Conservation (phyloP, 2,888 invertebrate genomes). For the Notodonta dromedarius region DNA sequence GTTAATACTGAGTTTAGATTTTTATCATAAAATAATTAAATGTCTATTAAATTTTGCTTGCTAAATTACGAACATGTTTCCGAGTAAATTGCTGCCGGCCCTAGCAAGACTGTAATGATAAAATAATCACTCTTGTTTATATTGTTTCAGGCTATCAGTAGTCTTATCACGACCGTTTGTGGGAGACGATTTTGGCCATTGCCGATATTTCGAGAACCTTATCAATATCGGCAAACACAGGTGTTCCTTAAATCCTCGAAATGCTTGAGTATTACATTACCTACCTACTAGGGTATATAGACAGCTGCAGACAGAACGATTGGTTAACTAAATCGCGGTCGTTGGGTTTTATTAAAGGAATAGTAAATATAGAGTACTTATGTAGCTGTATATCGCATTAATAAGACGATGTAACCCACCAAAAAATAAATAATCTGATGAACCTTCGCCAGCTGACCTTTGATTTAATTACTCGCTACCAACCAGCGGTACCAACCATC, state of each 20-base stretch:
- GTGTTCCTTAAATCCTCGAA: slow-evolving; percentile 19
- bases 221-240: slow-evolving; percentile 36
- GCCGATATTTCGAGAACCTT: slow-evolving; percentile 8
- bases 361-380: too few relatives aligned
- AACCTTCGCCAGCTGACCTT: too few relatives aligned
- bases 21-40: too few relatives aligned
- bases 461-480: too few relatives aligned
- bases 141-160: background rate
- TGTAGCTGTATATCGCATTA: too few relatives aligned
- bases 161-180: background rate
- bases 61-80: background rate
- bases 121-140: background rate
- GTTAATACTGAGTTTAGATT: too few relatives aligned
- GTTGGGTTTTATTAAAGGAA: background rate
- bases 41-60: too few relatives aligned
- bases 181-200: background rate
- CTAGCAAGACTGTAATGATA: background rate
- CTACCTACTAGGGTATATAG: background rate
- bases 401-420: too few relatives aligned
- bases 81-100: background rate
- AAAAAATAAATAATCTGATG: too few relatives aligned
- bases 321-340: background rate
- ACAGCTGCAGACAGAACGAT: background rate
- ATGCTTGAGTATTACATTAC: slow-evolving; percentile 2
- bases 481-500: too few relatives aligned